A percentile compares a stretch with the other conserved stretches of the same genome.
These are phyloP conservation scores for Ormyrus thymus DNA, from an alignment of 2,888 invertebrate genomes.

Conservation along the genomic window DNA sequence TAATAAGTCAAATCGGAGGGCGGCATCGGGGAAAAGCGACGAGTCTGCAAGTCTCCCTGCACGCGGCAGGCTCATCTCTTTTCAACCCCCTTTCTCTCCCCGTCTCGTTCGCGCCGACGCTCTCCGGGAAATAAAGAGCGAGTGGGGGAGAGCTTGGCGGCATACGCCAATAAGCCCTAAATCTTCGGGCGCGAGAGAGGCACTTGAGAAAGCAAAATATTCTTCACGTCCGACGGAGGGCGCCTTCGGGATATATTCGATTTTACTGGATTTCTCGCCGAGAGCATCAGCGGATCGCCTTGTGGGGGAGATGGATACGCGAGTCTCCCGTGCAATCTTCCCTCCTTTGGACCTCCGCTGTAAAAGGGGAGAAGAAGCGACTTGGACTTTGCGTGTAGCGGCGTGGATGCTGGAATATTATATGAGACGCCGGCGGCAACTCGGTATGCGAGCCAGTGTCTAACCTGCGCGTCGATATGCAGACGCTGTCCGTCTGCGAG, in stretches of 20 bases:
- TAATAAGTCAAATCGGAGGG: conserved; percentile 47
- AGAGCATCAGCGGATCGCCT: conserved; percentile 1
- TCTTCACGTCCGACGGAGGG: conserved; percentile 28
- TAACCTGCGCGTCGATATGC: conserved; percentile 64
- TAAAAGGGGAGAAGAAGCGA: conserved; percentile 45
- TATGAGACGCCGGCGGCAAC: conserved; percentile 19
- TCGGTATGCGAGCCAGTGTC: conserved; percentile 64
- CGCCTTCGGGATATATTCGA: conserved; percentile 43
- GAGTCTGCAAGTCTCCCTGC: conserved; percentile 31
- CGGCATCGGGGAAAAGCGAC: conserved; percentile 35
- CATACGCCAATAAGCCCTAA: conserved; percentile 48
- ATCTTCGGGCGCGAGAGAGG: conserved; percentile 39
- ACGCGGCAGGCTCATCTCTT: neutral
- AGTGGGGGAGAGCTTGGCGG: neutral
- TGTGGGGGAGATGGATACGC: neutral
- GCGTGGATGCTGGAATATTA: conserved; percentile 48
- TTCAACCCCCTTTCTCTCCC: neutral
- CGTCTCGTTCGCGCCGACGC: neutral
- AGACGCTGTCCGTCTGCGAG: conserved; percentile 63
- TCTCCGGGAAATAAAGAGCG: neutral
- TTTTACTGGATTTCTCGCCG: conserved; percentile 44
- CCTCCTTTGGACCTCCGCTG: neutral
- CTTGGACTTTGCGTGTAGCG: conserved; percentile 56
- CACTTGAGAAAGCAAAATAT: conserved; percentile 49
- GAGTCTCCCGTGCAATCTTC: conserved; percentile 2